phyloP scores from a whole-genome alignment of 2,888 invertebrate genomes.

The Cryptus viduatorius region DNA sequence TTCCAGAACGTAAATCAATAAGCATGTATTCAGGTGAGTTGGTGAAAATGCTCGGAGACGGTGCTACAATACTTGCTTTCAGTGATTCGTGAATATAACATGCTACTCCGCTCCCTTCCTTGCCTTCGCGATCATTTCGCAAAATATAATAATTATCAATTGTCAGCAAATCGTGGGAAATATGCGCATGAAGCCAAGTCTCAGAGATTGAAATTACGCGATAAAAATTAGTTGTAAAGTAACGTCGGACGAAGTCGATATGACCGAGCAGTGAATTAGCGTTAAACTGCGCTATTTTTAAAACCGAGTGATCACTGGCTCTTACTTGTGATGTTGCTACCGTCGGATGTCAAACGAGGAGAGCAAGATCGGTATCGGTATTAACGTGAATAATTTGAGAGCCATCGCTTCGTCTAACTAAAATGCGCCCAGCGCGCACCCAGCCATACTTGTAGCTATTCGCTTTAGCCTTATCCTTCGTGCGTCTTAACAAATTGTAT shows the following conservation, averaged over 20 bases:
- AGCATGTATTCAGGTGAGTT: not conserved
- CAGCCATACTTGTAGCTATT: slow-evolving; percentile 6
- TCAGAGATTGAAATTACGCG: not conserved
- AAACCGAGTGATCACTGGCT: not conserved
- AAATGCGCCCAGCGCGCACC: not conserved
- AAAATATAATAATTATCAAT: slow-evolving; percentile 1
- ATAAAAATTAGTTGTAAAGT: not conserved
- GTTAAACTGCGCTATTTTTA: not conserved
- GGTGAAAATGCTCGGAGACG: not conserved
- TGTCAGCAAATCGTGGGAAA: not conserved
- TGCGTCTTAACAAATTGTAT: not conserved
- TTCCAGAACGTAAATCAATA: not conserved
- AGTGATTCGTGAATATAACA: slow-evolving; percentile 36
- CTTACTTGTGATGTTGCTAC: not conserved
- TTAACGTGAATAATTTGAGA: not conserved
- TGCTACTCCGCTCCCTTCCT: slow-evolving; percentile 23
- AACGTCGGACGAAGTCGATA: not conserved
- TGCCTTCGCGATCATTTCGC: not conserved
- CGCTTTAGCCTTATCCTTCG: slow-evolving; percentile 12
- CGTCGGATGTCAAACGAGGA: not conserved
- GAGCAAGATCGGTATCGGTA: not conserved
- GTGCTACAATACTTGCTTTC: not conserved
- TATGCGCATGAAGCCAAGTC: not conserved
- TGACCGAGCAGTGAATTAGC: not conserved
- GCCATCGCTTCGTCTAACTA: not conserved